These are phyloP conservation scores for Alca torda DNA, from an alignment of 2,797 vertebrate species.

Conservation along the genomic window DNA sequence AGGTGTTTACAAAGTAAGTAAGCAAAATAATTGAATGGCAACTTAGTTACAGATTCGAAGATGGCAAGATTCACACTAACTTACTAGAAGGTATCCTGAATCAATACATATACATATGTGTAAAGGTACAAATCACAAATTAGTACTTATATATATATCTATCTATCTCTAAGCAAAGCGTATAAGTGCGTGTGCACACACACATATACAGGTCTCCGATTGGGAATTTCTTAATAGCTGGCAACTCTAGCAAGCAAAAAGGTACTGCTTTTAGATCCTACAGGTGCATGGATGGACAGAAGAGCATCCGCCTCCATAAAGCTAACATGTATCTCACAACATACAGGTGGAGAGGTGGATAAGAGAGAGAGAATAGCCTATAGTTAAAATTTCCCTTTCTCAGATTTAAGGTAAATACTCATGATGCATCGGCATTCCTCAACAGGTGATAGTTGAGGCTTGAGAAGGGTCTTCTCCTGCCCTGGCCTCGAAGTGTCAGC, in stretches of 20 bases:
- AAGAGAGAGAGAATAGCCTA: not conserved
- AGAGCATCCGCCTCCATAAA: not conserved
- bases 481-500: no score
- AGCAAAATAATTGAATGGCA: not conserved
- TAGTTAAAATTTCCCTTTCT: not conserved
- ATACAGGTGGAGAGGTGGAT: not conserved
- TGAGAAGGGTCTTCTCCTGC: not conserved
- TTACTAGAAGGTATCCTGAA: not conserved
- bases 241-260: not conserved
- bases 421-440: no score
- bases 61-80: not conserved
- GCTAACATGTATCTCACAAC: not conserved
- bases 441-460: not conserved
- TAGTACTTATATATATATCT: not conserved
- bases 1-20: not conserved
- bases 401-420: not conserved
- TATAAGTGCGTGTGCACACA: not conserved
- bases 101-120: not conserved
- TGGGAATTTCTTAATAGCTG: not conserved
- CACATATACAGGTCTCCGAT: not conserved
- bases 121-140: not conserved
- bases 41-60: not conserved
- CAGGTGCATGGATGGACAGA: not conserved
- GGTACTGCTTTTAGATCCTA: not conserved
- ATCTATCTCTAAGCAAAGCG: not conserved